phyloP scores from a whole-genome alignment of 2,797 vertebrate genomes.

The Forpus xanthops region DNA sequence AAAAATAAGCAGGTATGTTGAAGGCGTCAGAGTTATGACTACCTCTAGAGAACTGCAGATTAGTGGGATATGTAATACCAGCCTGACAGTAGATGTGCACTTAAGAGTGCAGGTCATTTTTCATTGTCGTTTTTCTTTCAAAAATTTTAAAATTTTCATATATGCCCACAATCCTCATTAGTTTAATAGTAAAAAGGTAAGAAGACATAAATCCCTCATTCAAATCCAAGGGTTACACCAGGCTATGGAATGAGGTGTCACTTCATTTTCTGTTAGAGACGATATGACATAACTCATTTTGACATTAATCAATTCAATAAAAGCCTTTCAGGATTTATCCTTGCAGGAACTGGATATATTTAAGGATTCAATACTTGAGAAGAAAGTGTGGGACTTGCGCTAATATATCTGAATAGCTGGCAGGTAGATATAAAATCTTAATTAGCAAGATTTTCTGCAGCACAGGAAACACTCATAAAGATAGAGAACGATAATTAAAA shows the following conservation, averaged over 20 bases:
- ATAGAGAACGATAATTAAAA: not conserved
- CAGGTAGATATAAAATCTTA: not conserved
- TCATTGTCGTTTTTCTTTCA: not conserved
- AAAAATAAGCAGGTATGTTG: not conserved
- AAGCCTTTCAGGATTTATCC: not conserved
- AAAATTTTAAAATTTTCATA: not conserved
- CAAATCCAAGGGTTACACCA: not conserved
- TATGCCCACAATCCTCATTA: not conserved
- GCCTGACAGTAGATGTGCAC: not conserved
- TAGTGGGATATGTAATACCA: not conserved
- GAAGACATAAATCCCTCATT: not conserved
- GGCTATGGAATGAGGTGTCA: not conserved
- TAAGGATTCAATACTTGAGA: not conserved
- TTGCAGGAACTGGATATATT: not conserved
- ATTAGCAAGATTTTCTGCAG: not conserved
- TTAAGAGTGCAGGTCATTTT: not conserved
- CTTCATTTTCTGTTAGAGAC: not conserved
- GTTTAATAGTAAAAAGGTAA: not conserved
- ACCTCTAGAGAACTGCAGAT: not conserved
- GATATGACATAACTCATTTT: not conserved
- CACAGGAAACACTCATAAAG: not conserved
- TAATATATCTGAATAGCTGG: not conserved
- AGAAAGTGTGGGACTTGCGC: not conserved
- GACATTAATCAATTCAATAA: not conserved
- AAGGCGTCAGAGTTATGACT: not conserved